These are phyloP conservation scores for Bombus balteatus DNA, from an alignment of 1,140 invertebrate species.

Conservation along the genomic window DNA sequence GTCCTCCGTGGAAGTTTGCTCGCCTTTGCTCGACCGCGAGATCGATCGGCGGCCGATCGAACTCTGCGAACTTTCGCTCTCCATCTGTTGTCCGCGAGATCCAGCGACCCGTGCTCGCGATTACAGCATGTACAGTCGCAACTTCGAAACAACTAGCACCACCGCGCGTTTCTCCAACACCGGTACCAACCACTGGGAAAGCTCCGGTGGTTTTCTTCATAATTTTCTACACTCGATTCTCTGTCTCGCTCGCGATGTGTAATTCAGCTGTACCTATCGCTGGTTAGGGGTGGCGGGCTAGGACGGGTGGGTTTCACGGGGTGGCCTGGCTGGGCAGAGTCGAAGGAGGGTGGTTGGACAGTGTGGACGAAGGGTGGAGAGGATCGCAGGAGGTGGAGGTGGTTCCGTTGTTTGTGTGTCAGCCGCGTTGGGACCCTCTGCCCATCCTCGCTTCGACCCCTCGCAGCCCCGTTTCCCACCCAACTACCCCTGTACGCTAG, in stretches of 20 bases:
- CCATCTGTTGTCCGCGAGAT: constrained; percentile 21
- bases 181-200: background rate
- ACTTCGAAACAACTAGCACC: constrained; percentile 3
- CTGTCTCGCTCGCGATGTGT: constrained; percentile 67
- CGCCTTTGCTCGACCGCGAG: background rate
- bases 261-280: constrained; percentile 76
- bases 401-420: constrained; percentile 79
- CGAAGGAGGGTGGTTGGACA: constrained; percentile 55
- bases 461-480: constrained; percentile 62
- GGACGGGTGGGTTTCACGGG: constrained; percentile 34
- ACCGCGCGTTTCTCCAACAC: constrained; percentile 7
- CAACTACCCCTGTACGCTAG: constrained; percentile 53
- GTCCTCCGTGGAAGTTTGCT: background rate
- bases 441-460: constrained; percentile 55
- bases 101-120: background rate
- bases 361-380: constrained; percentile 14
- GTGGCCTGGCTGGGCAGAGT: constrained; percentile 43
- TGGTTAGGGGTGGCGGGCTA: constrained; percentile 58
- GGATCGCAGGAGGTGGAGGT: constrained; percentile 65
- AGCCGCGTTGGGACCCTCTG: constrained; percentile 77
- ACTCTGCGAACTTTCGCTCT: constrained; percentile 56
- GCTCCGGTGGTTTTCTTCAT: constrained; percentile 55
- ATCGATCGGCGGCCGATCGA: constrained; percentile 46
- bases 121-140: background rate
- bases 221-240: constrained; percentile 56